phyloP scores from a whole-genome alignment of 2,888 invertebrate genomes.

The Dryobotodes eremita region DNA sequence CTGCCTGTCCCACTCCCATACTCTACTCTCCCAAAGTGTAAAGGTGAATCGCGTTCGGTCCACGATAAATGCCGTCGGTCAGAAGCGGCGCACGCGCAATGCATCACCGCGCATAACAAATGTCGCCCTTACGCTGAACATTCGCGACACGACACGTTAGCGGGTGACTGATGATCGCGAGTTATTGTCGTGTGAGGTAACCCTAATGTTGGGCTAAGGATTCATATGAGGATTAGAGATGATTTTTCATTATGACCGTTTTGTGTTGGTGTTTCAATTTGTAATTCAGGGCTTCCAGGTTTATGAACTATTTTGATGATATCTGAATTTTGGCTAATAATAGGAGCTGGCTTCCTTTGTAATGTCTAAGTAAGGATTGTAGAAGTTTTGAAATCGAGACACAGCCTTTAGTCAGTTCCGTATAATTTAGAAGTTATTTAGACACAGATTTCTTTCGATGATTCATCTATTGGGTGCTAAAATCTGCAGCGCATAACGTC shows the following conservation, averaged over 20 bases:
- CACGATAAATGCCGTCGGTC: constrained; percentile 80
- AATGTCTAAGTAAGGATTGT: too few species aligned
- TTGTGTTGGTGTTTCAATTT: not conserved
- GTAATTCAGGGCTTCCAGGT: not conserved
- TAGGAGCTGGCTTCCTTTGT: too few species aligned
- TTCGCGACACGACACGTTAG: constrained; percentile 62
- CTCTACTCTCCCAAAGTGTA: constrained; percentile 49
- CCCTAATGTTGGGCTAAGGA: constrained; percentile 39
- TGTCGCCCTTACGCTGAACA: constrained; percentile 69
- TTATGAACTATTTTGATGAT: too few species aligned
- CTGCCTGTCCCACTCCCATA: constrained; percentile 31
- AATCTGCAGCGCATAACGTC: too few species aligned
- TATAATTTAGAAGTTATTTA: too few species aligned
- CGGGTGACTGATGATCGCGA: constrained; percentile 60
- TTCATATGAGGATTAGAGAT: constrained; percentile 5
- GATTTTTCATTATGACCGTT: not conserved
- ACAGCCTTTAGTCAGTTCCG: too few species aligned
- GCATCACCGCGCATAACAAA: constrained; percentile 74
- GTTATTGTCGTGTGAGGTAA: constrained; percentile 48
- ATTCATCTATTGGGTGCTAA: too few species aligned
- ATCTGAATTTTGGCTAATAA: too few species aligned
- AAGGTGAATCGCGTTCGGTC: constrained; percentile 70
- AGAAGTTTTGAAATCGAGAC: too few species aligned
- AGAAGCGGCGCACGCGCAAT: constrained; percentile 74
- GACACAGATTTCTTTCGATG: too few species aligned